phyloP scores from a whole-genome alignment of 2,888 invertebrate species.

The Malthinus flaveolus region DNA sequence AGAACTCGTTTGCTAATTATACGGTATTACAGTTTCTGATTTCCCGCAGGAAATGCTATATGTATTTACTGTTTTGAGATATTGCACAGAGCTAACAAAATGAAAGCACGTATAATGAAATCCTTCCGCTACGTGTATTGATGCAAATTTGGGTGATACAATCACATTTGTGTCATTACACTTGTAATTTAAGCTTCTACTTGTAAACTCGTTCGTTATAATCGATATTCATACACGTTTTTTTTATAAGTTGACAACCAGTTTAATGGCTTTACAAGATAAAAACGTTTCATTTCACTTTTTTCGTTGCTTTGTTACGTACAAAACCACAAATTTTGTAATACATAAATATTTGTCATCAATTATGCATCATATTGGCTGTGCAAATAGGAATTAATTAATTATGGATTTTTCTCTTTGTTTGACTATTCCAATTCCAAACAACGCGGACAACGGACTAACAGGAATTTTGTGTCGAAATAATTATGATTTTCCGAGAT shows the following conservation, averaged over 20 bases:
- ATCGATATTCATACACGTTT: slow-evolving; percentile 2
- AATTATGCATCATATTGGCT: too few species aligned
- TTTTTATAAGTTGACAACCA: neutral
- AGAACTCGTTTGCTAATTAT: slow-evolving; percentile 34
- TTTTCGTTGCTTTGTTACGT: too few species aligned
- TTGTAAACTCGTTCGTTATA: neutral
- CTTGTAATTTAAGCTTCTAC: slow-evolving; percentile 11
- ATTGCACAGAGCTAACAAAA: slow-evolving; percentile 25
- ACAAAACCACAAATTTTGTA: too few species aligned
- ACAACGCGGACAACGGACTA: too few species aligned
- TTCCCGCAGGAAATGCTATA: slow-evolving; percentile 32
- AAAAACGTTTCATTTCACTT: slow-evolving; percentile 1
- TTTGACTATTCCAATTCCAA: too few species aligned
- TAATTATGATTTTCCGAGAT: too few species aligned
- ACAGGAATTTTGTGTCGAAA: too few species aligned
- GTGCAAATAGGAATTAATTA: too few species aligned
- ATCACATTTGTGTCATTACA: slow-evolving; percentile 16
- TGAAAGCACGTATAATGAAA: slow-evolving; percentile 27
- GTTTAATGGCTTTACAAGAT: slow-evolving; percentile 1
- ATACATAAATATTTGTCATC: too few species aligned
- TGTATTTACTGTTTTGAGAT: slow-evolving; percentile 29
- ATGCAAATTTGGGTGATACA: slow-evolving; percentile 10
- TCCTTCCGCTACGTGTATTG: slow-evolving; percentile 6
- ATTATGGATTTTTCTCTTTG: too few species aligned
- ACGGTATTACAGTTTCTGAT: slow-evolving; percentile 36